Conservation (phyloP, 2,888 invertebrate species). For the Bombyx huttoni region DNA sequence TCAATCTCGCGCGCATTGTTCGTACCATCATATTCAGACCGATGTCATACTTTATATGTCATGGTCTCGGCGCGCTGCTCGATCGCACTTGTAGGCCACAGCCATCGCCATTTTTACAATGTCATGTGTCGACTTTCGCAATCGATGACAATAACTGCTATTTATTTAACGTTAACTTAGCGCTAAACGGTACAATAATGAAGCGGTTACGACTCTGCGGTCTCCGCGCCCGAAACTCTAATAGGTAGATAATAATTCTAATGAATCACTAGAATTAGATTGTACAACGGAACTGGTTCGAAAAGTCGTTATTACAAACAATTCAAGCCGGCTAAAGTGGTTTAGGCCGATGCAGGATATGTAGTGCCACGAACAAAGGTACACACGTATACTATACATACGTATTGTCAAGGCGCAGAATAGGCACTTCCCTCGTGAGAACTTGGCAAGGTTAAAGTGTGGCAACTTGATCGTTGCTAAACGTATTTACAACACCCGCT, state of each 20-base stretch:
- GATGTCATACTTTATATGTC: slow-evolving; percentile 65
- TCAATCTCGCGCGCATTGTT: slow-evolving; percentile 38
- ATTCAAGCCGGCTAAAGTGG: slow-evolving; percentile 6
- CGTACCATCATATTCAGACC: slow-evolving; percentile 36
- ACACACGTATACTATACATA: too few relatives aligned
- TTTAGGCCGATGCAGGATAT: slow-evolving; percentile 57
- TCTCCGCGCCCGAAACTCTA: background rate
- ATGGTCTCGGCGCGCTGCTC: slow-evolving; percentile 53
- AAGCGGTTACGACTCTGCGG: background rate
- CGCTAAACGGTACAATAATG: slow-evolving; percentile 14
- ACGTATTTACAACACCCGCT: slow-evolving; percentile 69
- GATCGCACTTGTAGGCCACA: slow-evolving; percentile 68
- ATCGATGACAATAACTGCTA: slow-evolving; percentile 48
- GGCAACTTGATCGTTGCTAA: slow-evolving; percentile 71
- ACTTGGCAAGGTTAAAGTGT: slow-evolving; percentile 68
- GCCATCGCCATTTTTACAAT: slow-evolving; percentile 61
- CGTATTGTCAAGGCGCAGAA: slow-evolving; percentile 71
- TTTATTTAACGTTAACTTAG: slow-evolving; percentile 20
- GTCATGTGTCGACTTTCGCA: slow-evolving; percentile 65
- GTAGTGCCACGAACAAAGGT: slow-evolving; percentile 58
- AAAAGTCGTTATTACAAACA: slow-evolving; percentile 28
- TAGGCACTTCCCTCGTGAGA: slow-evolving; percentile 72
- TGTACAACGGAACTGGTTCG: slow-evolving; percentile 12
- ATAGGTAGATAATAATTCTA: too few relatives aligned
- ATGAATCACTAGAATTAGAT: too few relatives aligned